Evolutionary conservation across 1,140 invertebrate genomes (phyloP), one percentile per base, ranked within the genome.

Genomic region (Stegodyphus mimosarum): DNA sequence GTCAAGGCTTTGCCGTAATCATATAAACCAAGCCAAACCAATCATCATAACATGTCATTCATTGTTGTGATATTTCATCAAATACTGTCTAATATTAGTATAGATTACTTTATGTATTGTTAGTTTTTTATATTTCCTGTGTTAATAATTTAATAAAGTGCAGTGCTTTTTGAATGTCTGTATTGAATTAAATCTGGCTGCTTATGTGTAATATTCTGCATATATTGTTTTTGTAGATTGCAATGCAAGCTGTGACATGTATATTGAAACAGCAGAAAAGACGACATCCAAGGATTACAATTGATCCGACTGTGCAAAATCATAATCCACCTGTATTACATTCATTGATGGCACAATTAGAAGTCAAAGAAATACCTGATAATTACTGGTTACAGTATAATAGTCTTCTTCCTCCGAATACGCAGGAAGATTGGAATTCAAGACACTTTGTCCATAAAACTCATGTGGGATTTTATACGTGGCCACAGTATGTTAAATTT

Each of bases 211-310:
- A 60, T 15, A 15, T 15, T 60, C 15, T 60, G 9, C 15, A 10
- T 60, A 1, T 60, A 60, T 60, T 60, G 55, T 10, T 60, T 10
- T 15, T 86, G 83, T 88, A 92, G 91, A 91, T 93, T n/a, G 93
- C 94, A 0, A 90, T 94, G 1, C 91, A 91, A 71, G 89, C 90
- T 48, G 89, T 95, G n/a, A 90, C 93, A 10, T 94, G 91, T 77
- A 93, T 95, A 81, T 90, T 97, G 50, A 94, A 95, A 84, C 95
- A 96, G 88, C 93, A 94, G 81, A 97, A 97, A 89, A 91, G 93
- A 67, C 91, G 92, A 83, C 93, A 95, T 89, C 91, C 92, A 66
- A 94, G 93, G 88, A 90, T 93, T 3, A 86, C 89, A 10, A 90
- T 94, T 49, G 78, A 81, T 66, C 79, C 72, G 50, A 72, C 71